phyloP scores from a whole-genome alignment of 2,113 vertebrate genomes.

The Cyphomyrus plagiostoma region DNA sequence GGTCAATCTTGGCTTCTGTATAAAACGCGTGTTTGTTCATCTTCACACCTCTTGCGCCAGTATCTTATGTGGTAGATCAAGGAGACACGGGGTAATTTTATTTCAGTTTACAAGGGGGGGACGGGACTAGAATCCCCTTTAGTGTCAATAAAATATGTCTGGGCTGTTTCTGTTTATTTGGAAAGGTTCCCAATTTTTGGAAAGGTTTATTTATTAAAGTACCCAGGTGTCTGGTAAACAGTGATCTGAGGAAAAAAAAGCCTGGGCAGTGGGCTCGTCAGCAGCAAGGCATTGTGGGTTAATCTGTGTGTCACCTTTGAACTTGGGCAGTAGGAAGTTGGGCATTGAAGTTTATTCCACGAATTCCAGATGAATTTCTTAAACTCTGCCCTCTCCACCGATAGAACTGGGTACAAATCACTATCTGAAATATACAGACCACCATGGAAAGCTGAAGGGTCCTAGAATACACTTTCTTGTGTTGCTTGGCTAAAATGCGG shows the following conservation, averaged over 20 bases:
- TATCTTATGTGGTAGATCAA: not conserved
- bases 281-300: conserved; percentile 1
- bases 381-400: not conserved
- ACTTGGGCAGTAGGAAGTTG: not conserved
- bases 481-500: not conserved
- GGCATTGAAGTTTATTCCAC: not conserved
- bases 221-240: not conserved
- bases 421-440: not conserved
- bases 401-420: not conserved
- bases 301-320: not conserved
- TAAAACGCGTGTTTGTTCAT: not conserved
- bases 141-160: not conserved
- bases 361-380: not conserved
- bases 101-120: not conserved
- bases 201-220: not conserved
- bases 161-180: not conserved
- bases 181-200: not conserved
- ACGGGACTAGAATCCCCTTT: not conserved
- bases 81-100: not conserved
- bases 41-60: not conserved
- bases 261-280: not conserved
- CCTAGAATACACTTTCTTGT: not conserved
- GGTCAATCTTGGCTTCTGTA: not conserved
- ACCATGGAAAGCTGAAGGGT: not conserved
- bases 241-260: not conserved